Evolutionary conservation across 2,888 invertebrate species (phyloP).

Genomic region (Branchipolynoe longqiensis): DNA sequence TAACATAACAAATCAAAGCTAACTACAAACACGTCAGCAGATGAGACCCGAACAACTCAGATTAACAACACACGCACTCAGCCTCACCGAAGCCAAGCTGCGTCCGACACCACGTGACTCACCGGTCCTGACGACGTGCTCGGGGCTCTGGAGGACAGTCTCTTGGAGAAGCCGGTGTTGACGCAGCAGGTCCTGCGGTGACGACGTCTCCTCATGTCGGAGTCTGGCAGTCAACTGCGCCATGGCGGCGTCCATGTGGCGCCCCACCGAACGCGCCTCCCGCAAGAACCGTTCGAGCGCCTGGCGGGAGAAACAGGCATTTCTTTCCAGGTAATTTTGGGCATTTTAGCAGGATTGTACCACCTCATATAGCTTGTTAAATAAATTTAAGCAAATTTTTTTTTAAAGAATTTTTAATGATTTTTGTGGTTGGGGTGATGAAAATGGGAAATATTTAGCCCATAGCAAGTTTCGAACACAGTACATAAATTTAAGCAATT

Average conservation of each 20-base stretch:
- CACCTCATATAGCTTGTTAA: too few species aligned
- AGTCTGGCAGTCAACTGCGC: conserved; percentile 83
- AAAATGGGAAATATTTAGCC: not conserved
- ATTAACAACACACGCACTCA: too few species aligned
- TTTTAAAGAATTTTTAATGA: not conserved
- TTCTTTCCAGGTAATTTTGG: not conserved
- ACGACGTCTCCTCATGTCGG: conserved; percentile 83
- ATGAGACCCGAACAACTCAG: too few species aligned
- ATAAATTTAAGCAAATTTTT: too few species aligned
- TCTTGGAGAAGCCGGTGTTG: conserved; percentile 76
- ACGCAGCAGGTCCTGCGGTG: conserved; percentile 76
- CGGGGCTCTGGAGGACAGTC: conserved; percentile 73
- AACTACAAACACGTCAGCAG: too few species aligned
- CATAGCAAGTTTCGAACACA: too few species aligned
- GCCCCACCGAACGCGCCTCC: conserved; percentile 85
- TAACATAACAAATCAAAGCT: too few species aligned
- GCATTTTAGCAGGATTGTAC: too few species aligned
- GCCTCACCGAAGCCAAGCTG: too few species aligned
- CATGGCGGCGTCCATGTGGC: conserved; percentile 85
- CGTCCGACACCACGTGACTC: too few species aligned
- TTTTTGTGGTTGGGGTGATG: not conserved
- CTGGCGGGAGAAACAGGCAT: conserved; percentile 80
- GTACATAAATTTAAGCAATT: too few species aligned
- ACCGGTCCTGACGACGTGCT: conserved; percentile 76
- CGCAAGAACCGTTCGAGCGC: conserved; percentile 87